Evolutionary conservation across 1,140 invertebrate genomes (phyloP).

Genomic region (Paralvinella palmiformis): DNA sequence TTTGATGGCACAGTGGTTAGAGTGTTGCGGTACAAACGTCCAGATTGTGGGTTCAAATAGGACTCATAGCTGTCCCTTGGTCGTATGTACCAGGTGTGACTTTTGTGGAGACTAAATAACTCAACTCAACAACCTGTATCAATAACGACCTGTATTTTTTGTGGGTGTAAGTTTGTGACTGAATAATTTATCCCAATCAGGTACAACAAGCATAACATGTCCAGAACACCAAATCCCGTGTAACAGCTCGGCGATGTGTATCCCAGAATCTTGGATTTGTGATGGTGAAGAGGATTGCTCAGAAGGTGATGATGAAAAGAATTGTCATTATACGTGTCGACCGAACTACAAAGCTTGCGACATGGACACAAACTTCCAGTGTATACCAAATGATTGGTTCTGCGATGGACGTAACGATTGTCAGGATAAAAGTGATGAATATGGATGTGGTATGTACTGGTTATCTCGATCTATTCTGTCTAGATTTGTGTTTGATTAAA

Average conservation of each 20-base stretch:
- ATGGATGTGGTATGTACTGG: conserved; percentile 63
- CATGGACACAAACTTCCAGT: not conserved
- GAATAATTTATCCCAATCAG: too few relatives aligned
- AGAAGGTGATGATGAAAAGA: conserved; percentile 58
- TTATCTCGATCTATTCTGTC: not conserved
- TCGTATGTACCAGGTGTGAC: too few relatives aligned
- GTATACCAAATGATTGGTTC: conserved; percentile 89
- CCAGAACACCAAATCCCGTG: not conserved
- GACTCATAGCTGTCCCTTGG: too few relatives aligned
- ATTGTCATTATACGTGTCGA: conserved; percentile 44
- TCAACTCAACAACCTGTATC: too few relatives aligned
- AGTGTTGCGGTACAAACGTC: too few relatives aligned
- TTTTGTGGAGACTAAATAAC: too few relatives aligned
- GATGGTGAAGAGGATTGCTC: conserved; percentile 47
- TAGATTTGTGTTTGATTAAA: not conserved
- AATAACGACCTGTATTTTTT: too few relatives aligned
- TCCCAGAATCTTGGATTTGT: conserved; percentile 73
- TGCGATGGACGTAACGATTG: conserved; percentile 94
- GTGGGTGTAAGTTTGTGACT: too few relatives aligned
- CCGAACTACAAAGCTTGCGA: too few relatives aligned
- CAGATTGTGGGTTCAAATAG: too few relatives aligned
- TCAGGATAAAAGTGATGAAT: conserved; percentile 95
- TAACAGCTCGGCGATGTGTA: conserved; percentile 57
- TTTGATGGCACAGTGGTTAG: too few relatives aligned
- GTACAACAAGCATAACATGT: not conserved